Evolutionary conservation across 2,113 vertebrate species (phyloP), one percentile per base, ranked within the genome.

Genomic region (Chaetura pelagica): DNA sequence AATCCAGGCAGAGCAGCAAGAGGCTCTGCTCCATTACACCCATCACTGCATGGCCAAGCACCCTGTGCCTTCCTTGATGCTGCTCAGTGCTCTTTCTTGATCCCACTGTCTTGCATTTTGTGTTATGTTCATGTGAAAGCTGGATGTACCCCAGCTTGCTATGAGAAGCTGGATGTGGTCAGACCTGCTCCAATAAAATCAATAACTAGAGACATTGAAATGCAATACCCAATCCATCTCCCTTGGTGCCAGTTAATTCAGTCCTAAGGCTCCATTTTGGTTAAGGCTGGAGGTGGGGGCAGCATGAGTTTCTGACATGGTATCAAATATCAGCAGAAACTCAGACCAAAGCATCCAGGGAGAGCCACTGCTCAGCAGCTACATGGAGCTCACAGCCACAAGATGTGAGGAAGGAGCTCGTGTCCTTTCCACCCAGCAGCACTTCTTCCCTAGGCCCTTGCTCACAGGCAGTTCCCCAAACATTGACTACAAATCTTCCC

Each of bases 221-320:
- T 48, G 48, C 29, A 91, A 93, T 62, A 93, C 13, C n/a, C 4
- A 73, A 46, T 14, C 62, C 54, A 49, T 49, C 55, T 91, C 85
- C 90, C 55, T 55, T 2, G 1, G 59, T 48, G 79, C 71, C 82
- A 90, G 67, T 74, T 95, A 87, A 72, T 73, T 94, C 93, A 83
- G 78, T 71, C 63, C 67, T 82, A 85, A 64, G 75, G 79, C 85
- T 92, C 68, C 57, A 67, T 58, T 93, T 90, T 83, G 85, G 82
- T 71, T 68, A 91, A 86, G 76, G 42, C 59, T 75, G 44, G 55
- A 94, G 57, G 72, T 72, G 62, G 72, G 80, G 77, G 73, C 73
- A 78, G 48, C 35, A 51, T 14, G 61, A 81, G 91, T 89, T 71
- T 63, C 61, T 72, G 61, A 71, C 17, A 44, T 2, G 1, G n/a